Evolutionary conservation across 2,113 vertebrate genomes (phyloP).

Genomic region (Ciconia maguari): DNA sequence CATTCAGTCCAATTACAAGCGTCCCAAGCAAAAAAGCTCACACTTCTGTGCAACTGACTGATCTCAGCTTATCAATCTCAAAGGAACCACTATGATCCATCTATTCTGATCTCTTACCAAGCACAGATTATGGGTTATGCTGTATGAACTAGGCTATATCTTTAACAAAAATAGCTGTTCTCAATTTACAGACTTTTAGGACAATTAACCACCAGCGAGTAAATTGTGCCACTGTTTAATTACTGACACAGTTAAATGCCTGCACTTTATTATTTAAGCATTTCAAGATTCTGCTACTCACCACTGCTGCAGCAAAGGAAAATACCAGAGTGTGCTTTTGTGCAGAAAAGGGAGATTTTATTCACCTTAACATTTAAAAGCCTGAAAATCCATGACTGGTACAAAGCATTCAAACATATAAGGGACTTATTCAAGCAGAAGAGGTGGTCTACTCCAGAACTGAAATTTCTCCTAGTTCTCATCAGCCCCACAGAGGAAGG

Average conservation of each 20-base stretch:
- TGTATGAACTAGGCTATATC: not conserved
- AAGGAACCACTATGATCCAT: not conserved
- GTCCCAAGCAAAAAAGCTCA: conserved; percentile 44
- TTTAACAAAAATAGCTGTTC: conserved; percentile 29
- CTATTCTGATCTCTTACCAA: not conserved
- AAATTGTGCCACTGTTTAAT: not conserved
- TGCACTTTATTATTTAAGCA: not conserved
- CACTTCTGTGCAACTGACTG: conserved; percentile 46
- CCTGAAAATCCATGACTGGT: not conserved
- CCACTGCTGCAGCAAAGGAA: not conserved
- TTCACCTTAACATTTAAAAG: not conserved
- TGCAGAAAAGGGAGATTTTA: not conserved
- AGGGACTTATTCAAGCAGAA: not conserved
- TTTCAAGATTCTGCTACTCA: conserved; percentile 7
- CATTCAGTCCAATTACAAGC: conserved; percentile 58
- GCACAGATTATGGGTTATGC: not conserved
- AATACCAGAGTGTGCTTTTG: not conserved
- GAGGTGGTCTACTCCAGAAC: not conserved
- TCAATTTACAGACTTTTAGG: conserved; percentile 14
- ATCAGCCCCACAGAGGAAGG: not conserved
- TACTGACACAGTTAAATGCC: not conserved
- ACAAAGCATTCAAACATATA: not conserved
- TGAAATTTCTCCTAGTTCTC: not conserved
- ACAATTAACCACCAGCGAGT: conserved; percentile 14
- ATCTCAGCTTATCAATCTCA: conserved; percentile 49